phyloP scores from a whole-genome alignment of 2,113 vertebrate genomes.

The Gallinago jamesoni region DNA sequence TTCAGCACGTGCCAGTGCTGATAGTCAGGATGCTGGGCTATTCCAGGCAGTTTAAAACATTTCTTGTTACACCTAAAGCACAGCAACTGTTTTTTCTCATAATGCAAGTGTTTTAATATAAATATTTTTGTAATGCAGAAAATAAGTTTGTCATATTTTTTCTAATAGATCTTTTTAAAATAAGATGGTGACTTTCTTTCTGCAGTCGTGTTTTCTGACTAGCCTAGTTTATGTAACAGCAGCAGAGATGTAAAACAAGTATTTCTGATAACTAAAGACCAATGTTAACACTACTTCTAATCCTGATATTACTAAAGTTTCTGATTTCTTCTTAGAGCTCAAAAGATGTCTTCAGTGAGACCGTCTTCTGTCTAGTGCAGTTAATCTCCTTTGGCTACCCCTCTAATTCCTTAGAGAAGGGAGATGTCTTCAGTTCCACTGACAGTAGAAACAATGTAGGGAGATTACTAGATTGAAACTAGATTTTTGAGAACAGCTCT shows the following conservation, averaged over 20 bases:
- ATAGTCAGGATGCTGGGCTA: neutral
- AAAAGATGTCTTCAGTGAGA: neutral
- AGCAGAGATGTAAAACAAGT: neutral
- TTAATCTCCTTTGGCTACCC: neutral
- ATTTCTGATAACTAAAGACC: neutral
- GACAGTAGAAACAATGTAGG: neutral
- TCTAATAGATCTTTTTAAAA: neutral
- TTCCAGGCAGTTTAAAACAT: neutral
- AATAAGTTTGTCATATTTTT: neutral
- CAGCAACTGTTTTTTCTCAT: neutral
- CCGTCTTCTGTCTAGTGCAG: neutral
- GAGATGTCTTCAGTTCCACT: neutral
- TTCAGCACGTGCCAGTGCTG: neutral
- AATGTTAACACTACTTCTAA: neutral
- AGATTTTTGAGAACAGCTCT: neutral
- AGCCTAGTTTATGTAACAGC: neutral
- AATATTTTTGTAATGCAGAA: neutral
- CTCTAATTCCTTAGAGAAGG: neutral
- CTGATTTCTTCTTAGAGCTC: neutral
- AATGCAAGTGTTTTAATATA: neutral
- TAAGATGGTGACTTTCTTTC: neutral
- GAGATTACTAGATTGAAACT: neutral
- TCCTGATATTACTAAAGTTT: neutral
- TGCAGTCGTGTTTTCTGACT: neutral
- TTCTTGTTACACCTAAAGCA: neutral